Evolutionary conservation across 2,113 vertebrate genomes (phyloP).

Genomic region (Bostrychus sinensis): DNA sequence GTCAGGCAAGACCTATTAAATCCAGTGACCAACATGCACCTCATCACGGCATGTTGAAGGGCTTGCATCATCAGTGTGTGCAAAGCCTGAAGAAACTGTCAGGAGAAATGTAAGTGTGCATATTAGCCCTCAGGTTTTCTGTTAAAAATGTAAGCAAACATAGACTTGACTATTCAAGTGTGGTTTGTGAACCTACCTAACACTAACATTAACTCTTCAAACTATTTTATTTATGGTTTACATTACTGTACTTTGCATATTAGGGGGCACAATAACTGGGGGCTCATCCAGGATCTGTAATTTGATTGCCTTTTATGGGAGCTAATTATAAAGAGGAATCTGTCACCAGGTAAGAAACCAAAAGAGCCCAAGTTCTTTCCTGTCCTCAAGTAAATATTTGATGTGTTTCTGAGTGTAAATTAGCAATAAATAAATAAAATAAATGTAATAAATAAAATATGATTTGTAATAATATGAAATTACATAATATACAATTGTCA

Average conservation of each 20-base stretch:
- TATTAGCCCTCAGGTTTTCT: constrained; percentile 11
- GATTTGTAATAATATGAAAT: too few relatives aligned
- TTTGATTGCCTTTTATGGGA: neutral
- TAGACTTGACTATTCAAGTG: neutral
- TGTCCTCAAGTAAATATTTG: too few relatives aligned
- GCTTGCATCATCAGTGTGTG: constrained; percentile 28
- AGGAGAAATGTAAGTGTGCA: constrained; percentile 30
- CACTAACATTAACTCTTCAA: too few relatives aligned
- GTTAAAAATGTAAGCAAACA: constrained; percentile 2
- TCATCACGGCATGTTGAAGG: constrained; percentile 23
- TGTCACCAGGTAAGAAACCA: neutral
- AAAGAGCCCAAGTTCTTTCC: neutral
- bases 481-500: too few relatives aligned
- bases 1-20: constrained; percentile 53
- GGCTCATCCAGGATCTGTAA: neutral
- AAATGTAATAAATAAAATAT: too few relatives aligned
- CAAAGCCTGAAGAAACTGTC: constrained; percentile 22
- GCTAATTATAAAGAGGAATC: neutral
- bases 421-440: too few relatives aligned
- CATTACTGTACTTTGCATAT: too few relatives aligned
- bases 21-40: constrained; percentile 33
- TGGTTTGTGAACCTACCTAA: neutral
- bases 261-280: neutral
- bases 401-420: too few relatives aligned
- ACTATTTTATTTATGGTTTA: too few relatives aligned